phyloP scores from a whole-genome alignment of 2,113 vertebrate species.

The Chaenogobius annularis region DNA sequence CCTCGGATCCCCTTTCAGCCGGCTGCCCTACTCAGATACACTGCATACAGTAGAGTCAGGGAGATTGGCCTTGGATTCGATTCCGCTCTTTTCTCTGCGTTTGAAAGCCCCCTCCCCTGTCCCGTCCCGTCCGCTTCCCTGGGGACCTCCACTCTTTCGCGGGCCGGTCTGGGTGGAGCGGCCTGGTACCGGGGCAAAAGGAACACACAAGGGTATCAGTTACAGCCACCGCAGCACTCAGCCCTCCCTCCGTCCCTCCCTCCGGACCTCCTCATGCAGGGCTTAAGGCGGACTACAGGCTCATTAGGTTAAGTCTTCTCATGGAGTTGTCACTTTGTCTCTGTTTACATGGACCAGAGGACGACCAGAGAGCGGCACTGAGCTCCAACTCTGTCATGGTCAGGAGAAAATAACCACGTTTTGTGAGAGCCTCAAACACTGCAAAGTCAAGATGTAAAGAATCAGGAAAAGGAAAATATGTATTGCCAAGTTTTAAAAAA shows the following conservation, averaged over 20 bases:
- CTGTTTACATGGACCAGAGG: background rate
- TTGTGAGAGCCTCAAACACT: too few species aligned
- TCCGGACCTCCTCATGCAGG: constrained; percentile 38
- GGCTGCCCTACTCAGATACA: constrained; percentile 70
- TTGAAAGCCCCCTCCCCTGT: constrained; percentile 74
- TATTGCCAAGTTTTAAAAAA: too few species aligned
- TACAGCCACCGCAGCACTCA: constrained; percentile 63
- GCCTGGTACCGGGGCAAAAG: constrained; percentile 79
- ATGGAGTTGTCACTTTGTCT: background rate
- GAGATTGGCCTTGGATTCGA: constrained; percentile 79
- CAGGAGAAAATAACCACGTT: too few species aligned
- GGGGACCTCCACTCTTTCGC: constrained; percentile 80
- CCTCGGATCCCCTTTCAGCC: constrained; percentile 69
- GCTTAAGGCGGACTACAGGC: constrained; percentile 39
- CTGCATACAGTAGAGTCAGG: constrained; percentile 78
- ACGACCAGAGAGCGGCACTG: background rate
- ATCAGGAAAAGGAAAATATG: too few species aligned
- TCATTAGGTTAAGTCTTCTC: background rate
- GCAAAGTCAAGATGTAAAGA: too few species aligned
- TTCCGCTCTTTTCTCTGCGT: constrained; percentile 77
- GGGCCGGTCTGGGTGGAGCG: constrained; percentile 80
- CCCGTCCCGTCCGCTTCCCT: constrained; percentile 76
- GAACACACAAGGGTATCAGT: constrained; percentile 84
- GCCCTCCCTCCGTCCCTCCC: constrained; percentile 18
- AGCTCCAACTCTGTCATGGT: too few species aligned